Percentiles rank a stretch among this genome's conserved stretches.
phyloP scores from a whole-genome alignment of 2,113 vertebrate species.

The Bubo blakistoni region DNA sequence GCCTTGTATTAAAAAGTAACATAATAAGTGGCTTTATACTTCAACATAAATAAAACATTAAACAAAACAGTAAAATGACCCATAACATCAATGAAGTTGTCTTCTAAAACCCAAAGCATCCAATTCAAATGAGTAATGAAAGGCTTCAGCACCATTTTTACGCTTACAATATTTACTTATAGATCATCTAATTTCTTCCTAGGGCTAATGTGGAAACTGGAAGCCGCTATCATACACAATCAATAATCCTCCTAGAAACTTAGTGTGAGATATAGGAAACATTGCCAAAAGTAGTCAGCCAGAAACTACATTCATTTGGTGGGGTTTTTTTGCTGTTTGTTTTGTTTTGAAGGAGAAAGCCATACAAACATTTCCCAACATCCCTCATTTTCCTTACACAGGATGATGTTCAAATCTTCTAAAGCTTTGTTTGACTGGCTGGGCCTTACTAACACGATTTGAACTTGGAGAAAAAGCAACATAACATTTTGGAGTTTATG shows the following conservation, averaged over 20 bases:
- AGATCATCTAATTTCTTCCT: conserved; percentile 57
- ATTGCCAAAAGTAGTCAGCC: not conserved
- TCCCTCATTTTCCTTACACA: not conserved
- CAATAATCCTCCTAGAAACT: conserved; percentile 47
- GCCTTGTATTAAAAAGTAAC: not conserved
- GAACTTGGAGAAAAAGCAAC: not conserved
- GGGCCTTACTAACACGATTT: not conserved
- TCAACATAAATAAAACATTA: conserved; percentile 34
- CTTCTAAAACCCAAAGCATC: conserved; percentile 16
- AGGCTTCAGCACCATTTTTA: conserved; percentile 32
- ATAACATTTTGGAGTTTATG: not conserved
- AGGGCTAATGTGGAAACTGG: conserved; percentile 54
- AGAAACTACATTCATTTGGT: not conserved
- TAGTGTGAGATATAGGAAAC: not conserved
- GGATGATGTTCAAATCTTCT: not conserved
- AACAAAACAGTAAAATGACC: not conserved
- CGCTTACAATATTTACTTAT: conserved; percentile 23
- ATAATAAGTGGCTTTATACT: not conserved
- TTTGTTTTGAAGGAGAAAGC: not conserved
- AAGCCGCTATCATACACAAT: conserved; percentile 40
- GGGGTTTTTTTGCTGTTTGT: not conserved
- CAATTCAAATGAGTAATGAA: conserved; percentile 57
- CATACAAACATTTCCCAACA: not conserved
- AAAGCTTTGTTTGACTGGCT: not conserved
- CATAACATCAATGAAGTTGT: conserved; percentile 1